Percentiles rank a stretch among this genome's conserved stretches.
These are phyloP conservation scores for Lethrus apterus DNA, from an alignment of 1,140 invertebrate genomes.

Conservation along the genomic window DNA sequence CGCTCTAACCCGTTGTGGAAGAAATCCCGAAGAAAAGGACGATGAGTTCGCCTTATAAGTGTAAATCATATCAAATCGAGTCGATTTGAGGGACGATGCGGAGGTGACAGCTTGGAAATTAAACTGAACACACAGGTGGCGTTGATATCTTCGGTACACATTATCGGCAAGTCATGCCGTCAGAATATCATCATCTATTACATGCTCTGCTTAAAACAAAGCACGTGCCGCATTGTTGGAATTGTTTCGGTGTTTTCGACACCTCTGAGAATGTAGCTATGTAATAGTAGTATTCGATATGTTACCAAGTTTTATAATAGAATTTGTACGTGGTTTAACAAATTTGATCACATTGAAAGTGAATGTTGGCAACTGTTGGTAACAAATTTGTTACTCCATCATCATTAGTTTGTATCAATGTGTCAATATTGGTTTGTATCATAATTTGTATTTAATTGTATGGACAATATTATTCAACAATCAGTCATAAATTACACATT, in stretches of 20 bases:
- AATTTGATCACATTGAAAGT: slow-evolving; percentile 1
- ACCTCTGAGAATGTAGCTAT: background rate
- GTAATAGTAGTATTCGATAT: background rate
- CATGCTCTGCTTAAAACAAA: slow-evolving; percentile 22
- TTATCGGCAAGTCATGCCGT: slow-evolving; percentile 28
- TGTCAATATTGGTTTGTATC: too few species aligned
- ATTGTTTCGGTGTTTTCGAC: slow-evolving; percentile 11
- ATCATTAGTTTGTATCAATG: too few species aligned
- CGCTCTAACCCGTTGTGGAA: background rate
- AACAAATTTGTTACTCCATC: slow-evolving; percentile 6
- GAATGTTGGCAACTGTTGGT: slow-evolving; percentile 3
- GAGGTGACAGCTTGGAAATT: slow-evolving; percentile 22
- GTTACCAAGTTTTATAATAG: background rate
- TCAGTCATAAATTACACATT: too few species aligned
- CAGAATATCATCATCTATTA: slow-evolving; percentile 22
- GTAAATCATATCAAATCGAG: slow-evolving; percentile 15
- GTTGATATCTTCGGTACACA: slow-evolving; percentile 12
- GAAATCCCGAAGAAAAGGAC: slow-evolving; percentile 14
- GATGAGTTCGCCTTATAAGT: background rate
- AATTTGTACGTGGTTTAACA: background rate
- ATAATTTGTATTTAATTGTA: too few species aligned
- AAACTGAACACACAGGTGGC: slow-evolving; percentile 19
- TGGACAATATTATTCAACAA: too few species aligned
- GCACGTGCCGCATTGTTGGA: slow-evolving; percentile 25
- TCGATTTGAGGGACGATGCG: slow-evolving; percentile 16